These are phyloP conservation scores for Baccha elongata DNA, from an alignment of 2,888 invertebrate species.

Conservation along the genomic window DNA sequence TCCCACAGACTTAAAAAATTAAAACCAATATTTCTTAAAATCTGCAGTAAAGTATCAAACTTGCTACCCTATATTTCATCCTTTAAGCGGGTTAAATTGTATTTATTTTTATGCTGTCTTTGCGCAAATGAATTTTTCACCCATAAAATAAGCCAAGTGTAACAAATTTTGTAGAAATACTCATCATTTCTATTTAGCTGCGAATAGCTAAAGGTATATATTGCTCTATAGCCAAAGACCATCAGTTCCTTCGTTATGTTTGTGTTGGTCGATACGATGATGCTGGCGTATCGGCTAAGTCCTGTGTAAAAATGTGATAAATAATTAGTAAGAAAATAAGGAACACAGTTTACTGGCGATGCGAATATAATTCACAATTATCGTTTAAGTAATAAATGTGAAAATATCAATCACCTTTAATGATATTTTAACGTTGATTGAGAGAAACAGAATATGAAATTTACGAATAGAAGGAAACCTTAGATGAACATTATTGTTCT, in stretches of 20 bases:
- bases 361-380: constrained; percentile 53
- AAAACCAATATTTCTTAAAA: background rate
- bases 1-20: background rate
- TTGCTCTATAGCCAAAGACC: background rate
- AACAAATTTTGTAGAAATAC: constrained; percentile 21
- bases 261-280: background rate
- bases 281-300: background rate
- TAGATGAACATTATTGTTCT: constrained; percentile 6
- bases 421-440: constrained; percentile 32
- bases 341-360: constrained; percentile 46
- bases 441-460: constrained; percentile 31
- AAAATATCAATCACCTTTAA: constrained; percentile 58
- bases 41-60: background rate
- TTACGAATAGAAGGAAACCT: constrained; percentile 17
- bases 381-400: constrained; percentile 46
- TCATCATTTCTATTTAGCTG: background rate
- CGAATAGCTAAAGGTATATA: background rate
- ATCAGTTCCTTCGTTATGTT: constrained; percentile 1
- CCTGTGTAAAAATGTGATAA: constrained; percentile 34
- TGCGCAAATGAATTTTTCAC: constrained; percentile 22
- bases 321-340: constrained; percentile 56
- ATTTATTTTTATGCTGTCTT: constrained; percentile 44
- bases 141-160: constrained; percentile 18
- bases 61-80: too few species aligned
- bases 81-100: constrained; percentile 19